These are phyloP conservation scores for Beroe ovata DNA, from an alignment of 37 sponge, comb jelly and placozoan species.

Conservation along the genomic window DNA sequence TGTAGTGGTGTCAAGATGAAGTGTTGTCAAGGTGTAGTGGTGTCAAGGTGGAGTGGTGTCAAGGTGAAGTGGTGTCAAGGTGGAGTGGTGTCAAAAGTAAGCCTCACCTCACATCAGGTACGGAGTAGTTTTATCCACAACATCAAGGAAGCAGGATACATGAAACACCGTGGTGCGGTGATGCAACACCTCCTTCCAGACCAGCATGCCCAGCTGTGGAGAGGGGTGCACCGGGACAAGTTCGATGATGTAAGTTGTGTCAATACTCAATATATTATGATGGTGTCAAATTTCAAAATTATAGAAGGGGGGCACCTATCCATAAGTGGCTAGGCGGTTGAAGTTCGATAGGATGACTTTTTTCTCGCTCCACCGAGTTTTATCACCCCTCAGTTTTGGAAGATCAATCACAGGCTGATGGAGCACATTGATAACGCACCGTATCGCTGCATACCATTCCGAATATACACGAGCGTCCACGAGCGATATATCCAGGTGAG, in stretches of 20 bases:
- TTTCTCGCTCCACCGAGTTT: too few relatives aligned
- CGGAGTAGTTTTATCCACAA: constrained; percentile 47
- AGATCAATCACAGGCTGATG: constrained; percentile 62
- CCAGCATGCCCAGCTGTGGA: constrained; percentile 50
- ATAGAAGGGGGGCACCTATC: too few relatives aligned
- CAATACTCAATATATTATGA: too few relatives aligned
- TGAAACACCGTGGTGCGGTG: constrained; percentile 60
- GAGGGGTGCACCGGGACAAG: constrained; percentile 58
- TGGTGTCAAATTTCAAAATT: too few relatives aligned
- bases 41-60: too few relatives aligned
- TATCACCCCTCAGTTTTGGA: constrained; percentile 44
- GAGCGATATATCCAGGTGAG: constrained; percentile 41
- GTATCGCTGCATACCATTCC: constrained; percentile 40
- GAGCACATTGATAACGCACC: constrained; percentile 57
- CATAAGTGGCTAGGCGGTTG: too few relatives aligned
- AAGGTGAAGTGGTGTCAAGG: too few relatives aligned
- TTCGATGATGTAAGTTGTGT: constrained; percentile 54
- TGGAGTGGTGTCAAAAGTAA: too few relatives aligned
- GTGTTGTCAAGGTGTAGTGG: too few relatives aligned
- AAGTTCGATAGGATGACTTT: too few relatives aligned
- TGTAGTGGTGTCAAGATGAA: too few relatives aligned
- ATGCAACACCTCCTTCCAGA: constrained; percentile 37
- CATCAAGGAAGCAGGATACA: constrained; percentile 61
- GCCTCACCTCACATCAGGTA: background rate
- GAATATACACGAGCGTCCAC: constrained; percentile 37